Base-by-base conservation (phyloP, 2,113 vertebrate species). In the Gobius niger region DNA sequence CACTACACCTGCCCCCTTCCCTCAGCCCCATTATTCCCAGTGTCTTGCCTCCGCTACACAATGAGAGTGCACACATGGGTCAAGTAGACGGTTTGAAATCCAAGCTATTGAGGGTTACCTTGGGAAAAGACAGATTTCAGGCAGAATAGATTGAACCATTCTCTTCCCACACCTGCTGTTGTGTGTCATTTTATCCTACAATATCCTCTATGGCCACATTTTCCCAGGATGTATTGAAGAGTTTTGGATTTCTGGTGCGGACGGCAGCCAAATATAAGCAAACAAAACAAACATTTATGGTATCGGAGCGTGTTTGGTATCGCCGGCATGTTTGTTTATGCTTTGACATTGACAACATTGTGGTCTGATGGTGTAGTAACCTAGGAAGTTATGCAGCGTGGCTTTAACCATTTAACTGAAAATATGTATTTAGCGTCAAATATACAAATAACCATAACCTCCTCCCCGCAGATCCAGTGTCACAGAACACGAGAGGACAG, bases 111-210 rank as follows among this genome's bases (percentile, higher is more conserved):
- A 85, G 82, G 70, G 73, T 52, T 70, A 74, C 85, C 81, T 84
- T 81, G 88, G 84, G 83, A 90, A 86, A 87, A 70, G 78, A 71
- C 70, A 71, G 63, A 47, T 50, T 77, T 77, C 42, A 44, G 63
- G 44, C 42, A 73, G 82, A 84, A 82, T 65, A 78, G 65, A 70
- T 34, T 1, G 7, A 77, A 63, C 62, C 62, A 73, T 73, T 77
- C 42, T 83, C 67, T 82, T 86, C 87, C 84, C 88, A 89, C 85
- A 91, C 85, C 77, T 87, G 81, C 70, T 70, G 75, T 73, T 72
- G 77, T 86, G 82, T 87, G 78, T 85, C 77, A 84, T 61, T 70
- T 78, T 80, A 84, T 80, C 70, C 72, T 68, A 49, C 73, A 69
- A 65, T 65, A 75, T 81, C 73, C 68, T 82, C 63, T 73, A 19